phyloP scores from a whole-genome alignment of 2,888 invertebrate species.

The Poecilobothrus nobilitatus region DNA sequence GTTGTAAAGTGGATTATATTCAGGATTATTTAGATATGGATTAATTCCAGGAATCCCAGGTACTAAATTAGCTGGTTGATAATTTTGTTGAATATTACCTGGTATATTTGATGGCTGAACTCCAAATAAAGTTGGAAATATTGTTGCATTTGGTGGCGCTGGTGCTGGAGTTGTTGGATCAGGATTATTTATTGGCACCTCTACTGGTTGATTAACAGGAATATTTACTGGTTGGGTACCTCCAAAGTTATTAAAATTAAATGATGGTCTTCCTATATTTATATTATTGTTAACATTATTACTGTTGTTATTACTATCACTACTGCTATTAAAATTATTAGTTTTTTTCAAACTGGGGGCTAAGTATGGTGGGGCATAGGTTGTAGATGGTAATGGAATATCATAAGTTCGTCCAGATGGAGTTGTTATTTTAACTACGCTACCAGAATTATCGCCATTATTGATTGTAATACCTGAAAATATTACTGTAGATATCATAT shows the following conservation, averaged over 20 bases:
- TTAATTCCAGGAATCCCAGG: neutral
- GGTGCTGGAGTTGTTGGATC: neutral
- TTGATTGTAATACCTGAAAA: neutral
- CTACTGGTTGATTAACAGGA: neutral
- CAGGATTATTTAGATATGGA: neutral
- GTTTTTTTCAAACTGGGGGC: constrained; percentile 33
- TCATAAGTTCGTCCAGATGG: constrained; percentile 36
- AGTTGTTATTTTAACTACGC: constrained; percentile 30
- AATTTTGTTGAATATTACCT: neutral
- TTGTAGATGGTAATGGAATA: constrained; percentile 34
- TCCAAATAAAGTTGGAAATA: neutral
- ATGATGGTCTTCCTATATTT: neutral
- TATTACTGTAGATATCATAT: neutral
- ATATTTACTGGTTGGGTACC: neutral
- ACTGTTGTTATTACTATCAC: neutral
- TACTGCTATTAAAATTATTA: neutral
- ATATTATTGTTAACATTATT: neutral
- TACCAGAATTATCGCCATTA: neutral
- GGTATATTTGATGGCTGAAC: neutral
- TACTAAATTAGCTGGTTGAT: neutral
- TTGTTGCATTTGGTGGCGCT: neutral
- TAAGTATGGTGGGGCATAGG: constrained; percentile 34
- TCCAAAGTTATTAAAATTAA: neutral
- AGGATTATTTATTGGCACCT: neutral
- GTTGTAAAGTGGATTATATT: neutral